Base-by-base conservation (phyloP, 1,140 invertebrate genomes). In the Polyergus mexicanus region DNA sequence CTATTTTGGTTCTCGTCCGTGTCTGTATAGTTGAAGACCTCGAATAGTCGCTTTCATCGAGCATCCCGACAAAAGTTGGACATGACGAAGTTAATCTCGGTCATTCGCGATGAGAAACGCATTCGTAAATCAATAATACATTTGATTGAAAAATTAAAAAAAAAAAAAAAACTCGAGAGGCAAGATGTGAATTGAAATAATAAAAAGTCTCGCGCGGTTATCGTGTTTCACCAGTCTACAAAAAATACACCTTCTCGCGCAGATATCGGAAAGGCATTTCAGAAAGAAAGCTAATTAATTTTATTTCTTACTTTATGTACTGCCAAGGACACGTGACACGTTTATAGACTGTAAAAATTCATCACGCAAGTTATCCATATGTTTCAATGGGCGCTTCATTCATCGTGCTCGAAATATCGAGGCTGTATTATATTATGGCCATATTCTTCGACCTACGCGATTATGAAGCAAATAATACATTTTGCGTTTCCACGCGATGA, bases 311-410 rank as follows among this genome's bases (percentile, higher is more conserved):
- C 11, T 58, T 32, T 19, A 71, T 41, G 10, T 11, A n/a, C 1
- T 25, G 13, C 7, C 35, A 19, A 44, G 38, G 35, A 11, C 38
- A 25, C 25, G 13, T 47, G 66, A 41, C 56, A 68, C 22, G 41
- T 69, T 80, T 69, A 32, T 41, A 60, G 25, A 72, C 5, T 44
- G 32, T 13, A 22, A 68, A 72, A 74, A 62, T 47, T 83, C 13
- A 72, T 72, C 19, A 32, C 32, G 3, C 1, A 22, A 69, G 19
- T 62, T 78, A 13, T 66, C n/a, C 76, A 72, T 81, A 71, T 71
- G 58, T 81, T 81, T 60, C 68, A 81, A 72, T 81, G 1, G 8
- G 11, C 51, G 78, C 19, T 22, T n/a, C 54, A 83, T 83, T 74
- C 19, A 74, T 83, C 68, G 25, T 10, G 25, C 22, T 58, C 51